Evolutionary conservation across 2,797 vertebrate genomes (phyloP), one percentile per base, ranked within the genome.

Genomic region (Oophaga sylvatica): DNA sequence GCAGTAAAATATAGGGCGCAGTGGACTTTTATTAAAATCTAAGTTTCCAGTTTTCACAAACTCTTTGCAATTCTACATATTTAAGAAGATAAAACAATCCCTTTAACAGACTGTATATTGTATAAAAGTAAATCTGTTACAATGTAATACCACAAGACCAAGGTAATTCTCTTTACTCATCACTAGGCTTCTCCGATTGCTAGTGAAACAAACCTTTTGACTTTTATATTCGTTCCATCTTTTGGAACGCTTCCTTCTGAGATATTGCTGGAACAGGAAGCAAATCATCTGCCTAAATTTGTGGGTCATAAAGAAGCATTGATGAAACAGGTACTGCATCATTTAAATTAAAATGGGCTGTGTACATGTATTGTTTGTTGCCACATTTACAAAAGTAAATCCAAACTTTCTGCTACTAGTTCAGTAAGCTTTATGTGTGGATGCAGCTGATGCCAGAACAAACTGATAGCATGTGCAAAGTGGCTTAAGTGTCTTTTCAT

Each of bases 171-270:
- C 22, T 81, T 63, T 81, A 60, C 26, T 63, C 20, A 16, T 67
- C 29, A 67, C 41, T 67, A 88, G 87, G 73, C n/a, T 68, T 81
- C 83, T 29, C 29, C 56, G 0, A 22, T 16, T 67, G 29, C 71
- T 19, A 20, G 62, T 73, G 79, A 48, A 85, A 29, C 59, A 16
- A 56, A 19, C 11, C 62, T 10, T 48, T 2, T 81, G 77, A 56
- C 20, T 5, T 89, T 89, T 78, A 82, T 79, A n/a, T 89, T 89
- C 86, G 83, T 89, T 11, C 87, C 87, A 2, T 59, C 62, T 13
- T 70, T 26, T 53, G 79, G 84, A 68, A 89, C 17, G 60, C 84
- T 89, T 70, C 87, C 87, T 29, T 81, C 71, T 10, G 59, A 86
- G 13, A 84, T 89, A 22, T 20, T 75, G 22, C 11, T 89, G 12